phyloP scores from a whole-genome alignment of 2,888 invertebrate genomes.

The Urechis unicinctus region DNA sequence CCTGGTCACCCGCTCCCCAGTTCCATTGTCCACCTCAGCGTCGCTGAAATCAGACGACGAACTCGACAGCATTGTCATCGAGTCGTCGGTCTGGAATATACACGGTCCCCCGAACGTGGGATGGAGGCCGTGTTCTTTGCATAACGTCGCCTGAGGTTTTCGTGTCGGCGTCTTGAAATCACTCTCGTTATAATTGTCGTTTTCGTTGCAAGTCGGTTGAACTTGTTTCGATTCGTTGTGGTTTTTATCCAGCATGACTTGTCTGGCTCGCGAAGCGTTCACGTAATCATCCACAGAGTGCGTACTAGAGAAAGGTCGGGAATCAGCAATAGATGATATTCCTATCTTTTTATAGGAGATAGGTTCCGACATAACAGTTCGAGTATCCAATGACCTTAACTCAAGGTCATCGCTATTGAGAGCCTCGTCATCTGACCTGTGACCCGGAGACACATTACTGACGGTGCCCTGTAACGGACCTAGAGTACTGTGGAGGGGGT shows the following conservation, averaged over 20 bases:
- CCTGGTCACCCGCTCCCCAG: not conserved
- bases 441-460: not conserved
- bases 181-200: too few relatives aligned
- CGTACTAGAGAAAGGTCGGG: not conserved
- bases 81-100: slow-evolving; percentile 16
- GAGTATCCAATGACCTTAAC: slow-evolving; percentile 5
- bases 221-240: too few relatives aligned
- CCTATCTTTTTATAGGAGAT: too few relatives aligned
- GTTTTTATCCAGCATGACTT: too few relatives aligned
- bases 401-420: not conserved
- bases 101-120: slow-evolving; percentile 18
- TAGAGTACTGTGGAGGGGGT: slow-evolving; percentile 19
- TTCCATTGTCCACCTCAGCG: slow-evolving; percentile 1
- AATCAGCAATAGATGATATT: too few relatives aligned
- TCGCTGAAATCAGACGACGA: not conserved
- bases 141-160: slow-evolving; percentile 5
- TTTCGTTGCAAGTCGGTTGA: too few relatives aligned
- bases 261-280: too few relatives aligned
- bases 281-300: too few relatives aligned
- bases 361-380: slow-evolving; percentile 12
- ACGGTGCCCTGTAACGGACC: not conserved
- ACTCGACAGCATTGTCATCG: slow-evolving; percentile 3
- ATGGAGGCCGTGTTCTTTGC: slow-evolving; percentile 20
- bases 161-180: not conserved
- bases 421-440: not conserved